A percentile compares a stretch with the other conserved stretches of the same genome.
Conservation (phyloP, 2,888 invertebrate species). For the Ptilodon capucinus region DNA sequence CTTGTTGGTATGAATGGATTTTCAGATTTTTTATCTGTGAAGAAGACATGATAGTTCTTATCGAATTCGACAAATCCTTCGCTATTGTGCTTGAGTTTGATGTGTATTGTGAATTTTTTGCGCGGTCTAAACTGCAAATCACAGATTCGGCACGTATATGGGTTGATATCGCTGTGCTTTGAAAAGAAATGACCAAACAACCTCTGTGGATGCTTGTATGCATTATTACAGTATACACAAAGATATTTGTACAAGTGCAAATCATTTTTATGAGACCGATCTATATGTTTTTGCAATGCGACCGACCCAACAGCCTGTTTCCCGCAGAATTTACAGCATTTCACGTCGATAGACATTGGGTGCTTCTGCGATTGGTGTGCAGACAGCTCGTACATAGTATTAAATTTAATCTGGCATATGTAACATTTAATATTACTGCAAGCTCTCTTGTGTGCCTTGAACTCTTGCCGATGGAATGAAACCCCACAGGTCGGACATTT, state of each 20-base stretch:
- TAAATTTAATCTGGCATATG: conserved; percentile 46
- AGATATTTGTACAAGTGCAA: conserved; percentile 63
- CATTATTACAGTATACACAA: conserved; percentile 51
- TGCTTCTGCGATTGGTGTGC: conserved; percentile 51
- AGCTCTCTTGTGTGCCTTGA: conserved; percentile 31
- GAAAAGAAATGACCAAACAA: conserved; percentile 63
- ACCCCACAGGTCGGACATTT: conserved; percentile 44
- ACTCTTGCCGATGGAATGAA: conserved; percentile 12
- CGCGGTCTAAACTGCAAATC: conserved; percentile 51
- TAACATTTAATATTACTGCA: conserved; percentile 54
- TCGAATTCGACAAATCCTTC: conserved; percentile 67
- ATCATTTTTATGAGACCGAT: conserved; percentile 43
- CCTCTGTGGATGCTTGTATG: conserved; percentile 63
- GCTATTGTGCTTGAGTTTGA: conserved; percentile 62
- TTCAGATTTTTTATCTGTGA: conserved; percentile 56
- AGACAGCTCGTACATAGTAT: conserved; percentile 41
- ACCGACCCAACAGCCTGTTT: conserved; percentile 52
- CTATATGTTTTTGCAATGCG: conserved; percentile 54
- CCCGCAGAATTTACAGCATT: conserved; percentile 53
- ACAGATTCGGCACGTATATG: conserved; percentile 67
- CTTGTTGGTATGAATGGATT: conserved; percentile 46
- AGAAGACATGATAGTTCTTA: conserved; percentile 63
- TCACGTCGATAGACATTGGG: conserved; percentile 40
- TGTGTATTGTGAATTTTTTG: conserved; percentile 65
- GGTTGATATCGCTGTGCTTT: conserved; percentile 56